A percentile compares a stretch with the other conserved stretches of the same genome.
Conservation (phyloP, 2,888 invertebrate species). For the Anticlea derivata region DNA sequence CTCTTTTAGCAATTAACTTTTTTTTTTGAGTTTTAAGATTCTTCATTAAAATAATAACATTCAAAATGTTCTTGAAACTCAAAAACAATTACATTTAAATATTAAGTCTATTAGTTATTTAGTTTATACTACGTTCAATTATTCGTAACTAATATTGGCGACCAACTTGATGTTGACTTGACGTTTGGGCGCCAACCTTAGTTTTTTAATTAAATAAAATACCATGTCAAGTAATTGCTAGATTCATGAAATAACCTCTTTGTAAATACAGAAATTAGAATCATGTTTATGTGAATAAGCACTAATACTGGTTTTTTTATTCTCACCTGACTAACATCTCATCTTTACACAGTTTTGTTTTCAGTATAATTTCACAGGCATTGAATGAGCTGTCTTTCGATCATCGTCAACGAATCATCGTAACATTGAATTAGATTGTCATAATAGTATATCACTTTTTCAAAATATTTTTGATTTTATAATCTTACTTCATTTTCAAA, state of each 20-base stretch:
- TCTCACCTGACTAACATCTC: conserved; percentile 16
- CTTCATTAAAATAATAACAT: too few relatives aligned
- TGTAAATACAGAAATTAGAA: too few relatives aligned
- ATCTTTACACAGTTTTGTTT: conserved; percentile 31
- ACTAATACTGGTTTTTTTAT: conserved; percentile 7
- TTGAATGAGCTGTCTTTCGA: conserved; percentile 50
- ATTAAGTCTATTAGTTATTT: too few relatives aligned
- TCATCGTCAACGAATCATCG: conserved; percentile 7
- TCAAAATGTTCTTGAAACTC: too few relatives aligned
- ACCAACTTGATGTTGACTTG: conserved; percentile 1
- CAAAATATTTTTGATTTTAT: too few relatives aligned
- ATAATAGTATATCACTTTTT: too few relatives aligned
- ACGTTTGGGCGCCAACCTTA: conserved; percentile 26
- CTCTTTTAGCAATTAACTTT: conserved; percentile 36
- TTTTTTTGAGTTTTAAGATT: too few relatives aligned
- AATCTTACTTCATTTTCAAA: too few relatives aligned
- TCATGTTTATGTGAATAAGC: background rate
- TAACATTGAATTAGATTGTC: too few relatives aligned
- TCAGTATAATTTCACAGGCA: conserved; percentile 25
- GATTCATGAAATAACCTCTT: too few relatives aligned
- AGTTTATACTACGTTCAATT: background rate
- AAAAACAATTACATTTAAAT: too few relatives aligned
- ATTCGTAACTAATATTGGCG: conserved; percentile 1
- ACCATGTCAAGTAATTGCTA: too few relatives aligned
- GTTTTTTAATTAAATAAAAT: background rate